Base-by-base conservation (phyloP, 2,888 invertebrate species). In the Agonum fuliginosum region DNA sequence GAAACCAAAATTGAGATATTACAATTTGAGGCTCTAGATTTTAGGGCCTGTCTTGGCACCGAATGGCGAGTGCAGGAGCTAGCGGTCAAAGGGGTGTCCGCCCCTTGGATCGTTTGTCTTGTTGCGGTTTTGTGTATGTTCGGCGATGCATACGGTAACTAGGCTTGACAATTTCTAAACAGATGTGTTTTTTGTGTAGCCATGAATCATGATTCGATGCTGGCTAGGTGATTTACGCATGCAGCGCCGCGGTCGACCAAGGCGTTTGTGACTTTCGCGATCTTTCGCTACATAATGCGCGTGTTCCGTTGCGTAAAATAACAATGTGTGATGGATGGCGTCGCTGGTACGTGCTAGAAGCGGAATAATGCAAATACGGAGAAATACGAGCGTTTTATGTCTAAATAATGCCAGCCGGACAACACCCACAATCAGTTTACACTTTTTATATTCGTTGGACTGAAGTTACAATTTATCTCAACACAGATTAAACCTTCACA, bases 251-350 rank as follows among this genome's bases (percentile, higher is more conserved):
- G 34, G 19, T 10, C 24, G 51, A 17, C 10, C 3, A 6, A 58
- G 14, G 30, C 54, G 14, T 12, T n/a, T 5, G 71, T 48, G 71
- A 71, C 48, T 71, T 71, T 48, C 46, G 62, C 62, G 62, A 62
- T 62, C 62, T 62, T 30, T 62, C 14, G 62, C 62, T 12, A 10
- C 30, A 51, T 51, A 51, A 51, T n/a, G 48, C 27, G n/a, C 71
- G 73, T 46, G 54, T 73, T 73, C 73, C 51, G 51, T 37, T 34
- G 54, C 30, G 72, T 72, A 51, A 72, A 72, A 73, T 73, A 54
- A 73, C 73, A 73, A 73, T 73, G 73, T 37, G 73, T 73, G 73
- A 73, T 73, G 73, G 73, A 73, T 73, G 73, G 58, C 73, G 73
- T 17, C 41, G 72, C 54, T 41, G 37, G 73, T 58, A 73, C 73